Evolutionary conservation across 2,113 vertebrate species (phyloP), one percentile per base, ranked within the genome.

Genomic region (Proteles cristata): DNA sequence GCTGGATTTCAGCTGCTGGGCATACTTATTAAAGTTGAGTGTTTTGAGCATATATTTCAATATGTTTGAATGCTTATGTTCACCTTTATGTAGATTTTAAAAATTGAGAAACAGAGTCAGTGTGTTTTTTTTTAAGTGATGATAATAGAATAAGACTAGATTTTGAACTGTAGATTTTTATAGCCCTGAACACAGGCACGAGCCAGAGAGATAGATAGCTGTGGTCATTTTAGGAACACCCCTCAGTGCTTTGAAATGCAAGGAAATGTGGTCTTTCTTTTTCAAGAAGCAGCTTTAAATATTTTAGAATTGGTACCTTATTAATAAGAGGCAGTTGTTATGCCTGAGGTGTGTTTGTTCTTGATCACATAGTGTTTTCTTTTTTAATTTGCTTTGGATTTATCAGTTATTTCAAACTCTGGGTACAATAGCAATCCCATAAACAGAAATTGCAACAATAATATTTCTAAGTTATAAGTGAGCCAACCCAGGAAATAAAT

Each of bases 401-500:
- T 91, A 85, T 79, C 39, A 81, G 43, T 61, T 79, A 39, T 94
- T 97, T 97, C 28, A 91, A 21, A 81, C 21, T 65, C 11, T 71
- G 45, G 31, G 1, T 68, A 50, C 39, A 12, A 33, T 74, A 77
- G 65, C 84, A 76, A 50, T 87, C 35, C 93, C 39, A 8, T 15
- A 68, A 90, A 83, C 17, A 43, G 43, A 82, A 96, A 96, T 88
- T 65, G 23, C 14, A 48, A 4, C 55, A 31, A 21, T 93, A 48
- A 81, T 15, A 79, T 96, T 93, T 94, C 65, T 82, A 95, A 95
- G 58, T 66, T 87, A 25, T 25, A 39, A 17, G 21, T 48, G 71
- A 97, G 45, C 26, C 81, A 86, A 82, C 77, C 84, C 63, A 12
- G 95, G 93, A 96, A 85, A 92, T 84, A 77, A 73, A 74, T 53